Percentiles rank a stretch among this genome's conserved stretches.
Conservation (phyloP, 2,113 vertebrate genomes). For the Eolophus roseicapilla region DNA sequence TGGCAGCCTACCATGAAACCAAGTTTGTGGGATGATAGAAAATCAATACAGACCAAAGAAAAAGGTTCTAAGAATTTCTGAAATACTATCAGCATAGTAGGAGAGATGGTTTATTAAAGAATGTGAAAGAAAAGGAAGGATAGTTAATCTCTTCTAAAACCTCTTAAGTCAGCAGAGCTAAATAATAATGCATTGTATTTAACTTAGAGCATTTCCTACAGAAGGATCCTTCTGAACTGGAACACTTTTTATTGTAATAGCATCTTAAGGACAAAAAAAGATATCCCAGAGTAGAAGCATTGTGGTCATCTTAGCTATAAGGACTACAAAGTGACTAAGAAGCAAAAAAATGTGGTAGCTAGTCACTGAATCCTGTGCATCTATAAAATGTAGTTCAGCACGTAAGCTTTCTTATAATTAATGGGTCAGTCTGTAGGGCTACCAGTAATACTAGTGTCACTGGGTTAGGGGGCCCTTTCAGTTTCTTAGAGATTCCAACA, state of each 20-base stretch:
- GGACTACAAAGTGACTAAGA: neutral
- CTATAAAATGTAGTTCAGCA: neutral
- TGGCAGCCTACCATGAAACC: neutral
- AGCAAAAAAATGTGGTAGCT: neutral
- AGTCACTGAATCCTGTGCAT: neutral
- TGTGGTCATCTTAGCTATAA: neutral
- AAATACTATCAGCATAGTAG: neutral
- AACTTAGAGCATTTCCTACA: neutral
- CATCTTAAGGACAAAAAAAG: neutral
- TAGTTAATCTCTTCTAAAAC: neutral
- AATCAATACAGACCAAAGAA: neutral
- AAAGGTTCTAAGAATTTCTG: neutral
- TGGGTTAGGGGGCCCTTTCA: neutral
- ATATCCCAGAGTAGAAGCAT: neutral
- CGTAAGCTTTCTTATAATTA: fast-evolving
- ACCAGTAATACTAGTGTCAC: neutral
- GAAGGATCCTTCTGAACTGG: neutral
- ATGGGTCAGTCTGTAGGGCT: neutral
- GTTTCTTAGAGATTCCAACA: neutral
- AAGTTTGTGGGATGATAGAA: neutral
- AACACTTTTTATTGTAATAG: neutral
- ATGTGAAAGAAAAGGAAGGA: neutral
- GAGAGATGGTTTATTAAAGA: neutral
- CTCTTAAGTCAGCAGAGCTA: neutral
- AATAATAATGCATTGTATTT: neutral